phyloP scores from a whole-genome alignment of 92 coral and sea anemone genomes.

The Palythoa grandis region DNA sequence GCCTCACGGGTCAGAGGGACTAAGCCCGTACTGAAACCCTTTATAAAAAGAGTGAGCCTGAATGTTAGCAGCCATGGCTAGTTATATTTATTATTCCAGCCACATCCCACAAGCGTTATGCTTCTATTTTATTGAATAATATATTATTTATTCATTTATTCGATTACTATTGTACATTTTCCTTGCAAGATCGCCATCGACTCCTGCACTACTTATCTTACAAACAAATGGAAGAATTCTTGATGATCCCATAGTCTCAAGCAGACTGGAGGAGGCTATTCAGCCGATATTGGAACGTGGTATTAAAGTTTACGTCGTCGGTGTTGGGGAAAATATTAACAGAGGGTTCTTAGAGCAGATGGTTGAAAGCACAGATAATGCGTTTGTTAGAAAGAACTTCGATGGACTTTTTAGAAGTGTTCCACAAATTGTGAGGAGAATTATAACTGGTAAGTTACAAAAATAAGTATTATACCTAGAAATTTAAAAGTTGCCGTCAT shows the following conservation, averaged over 20 bases:
- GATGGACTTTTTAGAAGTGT: constrained; percentile 25
- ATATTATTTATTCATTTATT: neutral
- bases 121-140: neutral
- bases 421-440: constrained; percentile 40
- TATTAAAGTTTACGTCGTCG: constrained; percentile 24
- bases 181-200: constrained; percentile 23
- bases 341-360: constrained; percentile 34
- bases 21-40: too few relatives aligned
- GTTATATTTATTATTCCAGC: too few relatives aligned
- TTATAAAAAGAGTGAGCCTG: too few relatives aligned
- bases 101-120: too few relatives aligned
- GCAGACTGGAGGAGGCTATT: constrained; percentile 36
- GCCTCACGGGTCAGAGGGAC: too few relatives aligned
- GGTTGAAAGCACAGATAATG: constrained; percentile 31
- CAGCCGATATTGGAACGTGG: constrained; percentile 37
- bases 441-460: constrained; percentile 25
- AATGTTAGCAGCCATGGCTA: too few relatives aligned
- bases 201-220: constrained; percentile 35
- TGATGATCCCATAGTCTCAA: constrained; percentile 28
- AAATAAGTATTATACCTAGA: neutral
- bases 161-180: neutral
- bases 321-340: constrained; percentile 21
- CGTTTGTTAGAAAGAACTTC: constrained; percentile 16
- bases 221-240: constrained; percentile 39
- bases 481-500: neutral